Base-by-base conservation (phyloP, 1,140 invertebrate genomes). In the Ceratoteleas bidentatus region DNA sequence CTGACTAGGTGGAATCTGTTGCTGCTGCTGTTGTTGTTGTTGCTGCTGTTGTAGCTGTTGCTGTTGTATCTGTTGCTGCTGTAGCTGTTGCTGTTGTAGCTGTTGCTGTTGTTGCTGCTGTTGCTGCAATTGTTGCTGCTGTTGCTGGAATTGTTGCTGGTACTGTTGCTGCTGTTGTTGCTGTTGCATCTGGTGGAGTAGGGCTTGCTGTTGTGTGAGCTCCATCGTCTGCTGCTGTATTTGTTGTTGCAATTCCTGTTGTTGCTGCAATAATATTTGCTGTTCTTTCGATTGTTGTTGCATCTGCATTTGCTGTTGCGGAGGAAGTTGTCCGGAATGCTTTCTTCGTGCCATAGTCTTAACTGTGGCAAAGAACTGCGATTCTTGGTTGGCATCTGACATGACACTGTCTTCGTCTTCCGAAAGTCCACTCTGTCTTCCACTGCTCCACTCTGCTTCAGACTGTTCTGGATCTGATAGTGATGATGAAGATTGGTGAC, bases 401-500 rank as follows among this genome's bases (percentile, higher is more conserved):
- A 95, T 93, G 1, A 94, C 92, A 86, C 94, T 95, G 68, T 94
- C 94, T 85, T 94, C 95, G 81, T 95, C 94, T 89, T 95, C 95
- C 2, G 94, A 95, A 43, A 94, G 89, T 8, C 93, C 92, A 86
- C 94, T 94, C 14, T 94, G 94, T 83, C 94, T 89, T 6, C 93
- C 93, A 52, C 93, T 92, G 43, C 93, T 94, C 94, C 94, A 95
- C 86, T 96, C 95, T 16, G 94, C 94, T 89, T 96, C 95, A 0
- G 95, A 96, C 49, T 95, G 95, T 89, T 96, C 95, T 3, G 95
- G 94, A 89, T 96, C 95, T 6, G 95, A 96, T 33, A 95, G 81
- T 0, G 94, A 95, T 79, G 93, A 94, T 11, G 93, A 93, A 10
- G 90, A 89, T 3, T 90, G 90, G 73, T 92, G 89, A 73, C 92